phyloP scores from a whole-genome alignment of 1,140 invertebrate species.

The Doryteuthis pealeii region DNA sequence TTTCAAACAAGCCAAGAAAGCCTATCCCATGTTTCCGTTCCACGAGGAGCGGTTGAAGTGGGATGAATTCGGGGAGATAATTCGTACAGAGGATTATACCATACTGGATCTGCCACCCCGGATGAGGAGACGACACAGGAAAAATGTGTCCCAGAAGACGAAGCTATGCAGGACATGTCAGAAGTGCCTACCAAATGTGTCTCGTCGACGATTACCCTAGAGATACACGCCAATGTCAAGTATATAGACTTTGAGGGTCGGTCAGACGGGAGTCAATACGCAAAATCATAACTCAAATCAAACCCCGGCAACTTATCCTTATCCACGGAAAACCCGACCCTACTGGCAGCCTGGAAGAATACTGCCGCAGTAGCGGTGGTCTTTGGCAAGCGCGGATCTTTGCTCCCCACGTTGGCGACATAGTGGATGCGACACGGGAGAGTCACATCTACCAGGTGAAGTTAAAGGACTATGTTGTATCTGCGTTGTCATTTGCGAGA shows the following conservation, averaged over 20 bases:
- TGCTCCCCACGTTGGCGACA: constrained; percentile 79
- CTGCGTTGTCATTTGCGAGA: constrained; percentile 79
- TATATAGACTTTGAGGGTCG: constrained; percentile 98
- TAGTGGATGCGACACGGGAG: constrained; percentile 94
- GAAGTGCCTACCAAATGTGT: constrained; percentile 75
- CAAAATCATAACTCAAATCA: constrained; percentile 79
- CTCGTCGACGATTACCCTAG: constrained; percentile 72
- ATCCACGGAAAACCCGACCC: constrained; percentile 70
- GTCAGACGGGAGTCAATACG: constrained; percentile 96
- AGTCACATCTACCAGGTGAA: constrained; percentile 90
- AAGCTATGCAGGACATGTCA: constrained; percentile 37
- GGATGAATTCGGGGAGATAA: constrained; percentile 95
- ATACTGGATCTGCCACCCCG: constrained; percentile 69
- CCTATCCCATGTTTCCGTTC: constrained; percentile 95
- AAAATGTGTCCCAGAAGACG: constrained; percentile 14
- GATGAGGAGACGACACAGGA: constrained; percentile 67
- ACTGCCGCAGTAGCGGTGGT: constrained; percentile 65
- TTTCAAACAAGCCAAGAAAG: constrained; percentile 90
- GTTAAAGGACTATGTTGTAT: constrained; percentile 76
- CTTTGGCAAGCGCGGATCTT: constrained; percentile 69
- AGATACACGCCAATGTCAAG: constrained; percentile 82
- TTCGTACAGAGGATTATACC: constrained; percentile 84
- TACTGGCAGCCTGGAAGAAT: constrained; percentile 68
- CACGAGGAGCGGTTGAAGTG: constrained; percentile 89
- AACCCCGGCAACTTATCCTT: constrained; percentile 79